phyloP scores from a whole-genome alignment of 1,140 invertebrate genomes.

The Melanaphis sacchari region DNA sequence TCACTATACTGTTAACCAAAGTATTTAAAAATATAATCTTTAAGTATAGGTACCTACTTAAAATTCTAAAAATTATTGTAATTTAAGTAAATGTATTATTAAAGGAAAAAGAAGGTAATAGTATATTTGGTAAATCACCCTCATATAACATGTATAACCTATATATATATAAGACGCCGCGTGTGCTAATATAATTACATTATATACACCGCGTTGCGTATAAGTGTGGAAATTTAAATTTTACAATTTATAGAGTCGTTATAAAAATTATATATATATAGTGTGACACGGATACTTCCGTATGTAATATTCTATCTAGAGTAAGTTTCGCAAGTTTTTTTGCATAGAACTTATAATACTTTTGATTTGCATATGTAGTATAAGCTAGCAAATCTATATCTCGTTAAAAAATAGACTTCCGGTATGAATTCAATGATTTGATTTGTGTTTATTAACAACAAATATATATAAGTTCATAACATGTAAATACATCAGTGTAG shows the following conservation, averaged over 20 bases:
- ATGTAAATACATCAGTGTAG: background rate
- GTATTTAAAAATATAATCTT: background rate
- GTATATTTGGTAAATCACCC: background rate
- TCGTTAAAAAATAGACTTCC: background rate
- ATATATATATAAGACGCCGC: background rate
- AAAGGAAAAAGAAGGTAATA: background rate
- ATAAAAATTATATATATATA: background rate
- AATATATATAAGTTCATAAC: background rate
- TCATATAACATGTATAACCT: background rate
- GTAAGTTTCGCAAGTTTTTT: background rate
- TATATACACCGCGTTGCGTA: background rate
- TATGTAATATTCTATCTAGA: background rate
- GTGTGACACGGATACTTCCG: background rate
- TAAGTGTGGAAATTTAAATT: background rate
- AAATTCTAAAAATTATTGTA: background rate
- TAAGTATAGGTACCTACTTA: background rate
- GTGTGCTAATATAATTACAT: slow-evolving; percentile 16
- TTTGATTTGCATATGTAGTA: background rate
- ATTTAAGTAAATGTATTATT: background rate
- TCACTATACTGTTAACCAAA: background rate
- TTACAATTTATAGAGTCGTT: background rate
- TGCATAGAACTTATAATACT: background rate
- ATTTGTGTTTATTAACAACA: background rate
- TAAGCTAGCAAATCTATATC: background rate
- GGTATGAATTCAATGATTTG: background rate